Conservation (phyloP, 2,888 invertebrate genomes). For the Hermodice carunculata region DNA sequence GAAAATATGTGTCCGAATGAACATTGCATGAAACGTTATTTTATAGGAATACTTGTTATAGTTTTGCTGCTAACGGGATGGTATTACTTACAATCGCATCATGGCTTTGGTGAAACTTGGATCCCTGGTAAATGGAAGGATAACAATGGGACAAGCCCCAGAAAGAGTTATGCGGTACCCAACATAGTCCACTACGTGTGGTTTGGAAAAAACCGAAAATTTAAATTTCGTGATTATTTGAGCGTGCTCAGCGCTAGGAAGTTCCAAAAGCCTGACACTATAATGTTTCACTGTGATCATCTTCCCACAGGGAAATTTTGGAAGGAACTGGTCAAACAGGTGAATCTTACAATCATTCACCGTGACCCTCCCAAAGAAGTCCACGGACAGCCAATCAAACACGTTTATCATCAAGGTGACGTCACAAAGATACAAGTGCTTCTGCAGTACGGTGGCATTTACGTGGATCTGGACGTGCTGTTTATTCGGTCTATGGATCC, state of each 20-base stretch:
- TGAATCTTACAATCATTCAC: slow-evolving; percentile 29
- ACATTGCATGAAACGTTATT: too few species aligned
- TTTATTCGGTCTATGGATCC: slow-evolving; percentile 1
- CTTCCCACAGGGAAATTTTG: slow-evolving; percentile 43
- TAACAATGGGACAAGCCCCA: background rate
- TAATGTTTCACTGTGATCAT: slow-evolving; percentile 40
- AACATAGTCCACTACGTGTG: slow-evolving; percentile 44
- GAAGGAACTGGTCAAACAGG: slow-evolving; percentile 23
- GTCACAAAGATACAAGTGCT: background rate
- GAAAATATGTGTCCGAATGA: too few species aligned
- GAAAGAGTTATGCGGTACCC: slow-evolving; percentile 27
- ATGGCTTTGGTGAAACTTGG: too few species aligned
- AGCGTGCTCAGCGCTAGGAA: slow-evolving; percentile 42
- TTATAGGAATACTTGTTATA: too few species aligned
- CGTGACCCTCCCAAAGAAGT: slow-evolving; percentile 29
- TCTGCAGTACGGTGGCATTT: slow-evolving; percentile 9
- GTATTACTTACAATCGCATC: too few species aligned
- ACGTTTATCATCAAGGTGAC: background rate
- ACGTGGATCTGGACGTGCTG: slow-evolving; percentile 11
- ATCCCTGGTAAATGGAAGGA: too few species aligned
- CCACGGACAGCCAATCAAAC: too few species aligned
- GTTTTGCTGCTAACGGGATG: too few species aligned
- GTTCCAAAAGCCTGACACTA: slow-evolving; percentile 36
- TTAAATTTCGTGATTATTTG: slow-evolving; percentile 39
- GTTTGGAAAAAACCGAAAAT: slow-evolving; percentile 28